These are phyloP conservation scores for Brachyhypopomus gauderio DNA, from an alignment of 2,113 vertebrate species.

Conservation along the genomic window DNA sequence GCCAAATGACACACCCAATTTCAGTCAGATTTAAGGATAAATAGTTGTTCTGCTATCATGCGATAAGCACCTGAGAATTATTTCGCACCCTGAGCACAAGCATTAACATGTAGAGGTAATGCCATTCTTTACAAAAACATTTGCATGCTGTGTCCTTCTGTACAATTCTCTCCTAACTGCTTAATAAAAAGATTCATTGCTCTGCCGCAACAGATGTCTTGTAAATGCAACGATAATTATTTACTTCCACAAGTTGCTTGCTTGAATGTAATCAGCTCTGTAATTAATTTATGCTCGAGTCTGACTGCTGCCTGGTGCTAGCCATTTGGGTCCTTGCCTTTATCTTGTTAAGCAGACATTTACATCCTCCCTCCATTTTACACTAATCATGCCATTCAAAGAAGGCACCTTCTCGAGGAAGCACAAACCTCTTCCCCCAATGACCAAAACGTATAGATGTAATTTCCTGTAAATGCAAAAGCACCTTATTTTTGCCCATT, in stretches of 20 bases:
- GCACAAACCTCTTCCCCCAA: conserved; percentile 7
- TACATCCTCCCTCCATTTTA: not conserved
- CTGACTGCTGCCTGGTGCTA: not conserved
- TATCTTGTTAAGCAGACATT: not conserved
- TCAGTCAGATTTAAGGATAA: not conserved
- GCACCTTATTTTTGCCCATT: not conserved
- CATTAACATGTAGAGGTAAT: not conserved
- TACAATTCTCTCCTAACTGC: conserved; percentile 5
- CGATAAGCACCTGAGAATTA: not conserved
- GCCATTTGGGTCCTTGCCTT: not conserved
- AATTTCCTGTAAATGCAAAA: not conserved
- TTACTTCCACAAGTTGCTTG: not conserved
- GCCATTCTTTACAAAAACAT: conserved; percentile 21
- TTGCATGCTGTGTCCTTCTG: not conserved
- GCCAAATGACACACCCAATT: conserved; percentile 16
- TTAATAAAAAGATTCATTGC: conserved; percentile 13
- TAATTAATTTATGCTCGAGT: conserved; percentile 20
- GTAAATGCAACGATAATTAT: conserved; percentile 22
- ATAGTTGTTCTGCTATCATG: not conserved
- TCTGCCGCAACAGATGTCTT: conserved; percentile 17
- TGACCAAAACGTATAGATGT: not conserved
- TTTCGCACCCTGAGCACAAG: too few relatives aligned
- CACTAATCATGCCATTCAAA: not conserved
- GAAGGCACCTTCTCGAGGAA: not conserved
- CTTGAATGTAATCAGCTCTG: conserved; percentile 9